These are phyloP conservation scores for Druon quercuslanigerum DNA, from an alignment of 1,140 invertebrate species.

Conservation along the genomic window DNA sequence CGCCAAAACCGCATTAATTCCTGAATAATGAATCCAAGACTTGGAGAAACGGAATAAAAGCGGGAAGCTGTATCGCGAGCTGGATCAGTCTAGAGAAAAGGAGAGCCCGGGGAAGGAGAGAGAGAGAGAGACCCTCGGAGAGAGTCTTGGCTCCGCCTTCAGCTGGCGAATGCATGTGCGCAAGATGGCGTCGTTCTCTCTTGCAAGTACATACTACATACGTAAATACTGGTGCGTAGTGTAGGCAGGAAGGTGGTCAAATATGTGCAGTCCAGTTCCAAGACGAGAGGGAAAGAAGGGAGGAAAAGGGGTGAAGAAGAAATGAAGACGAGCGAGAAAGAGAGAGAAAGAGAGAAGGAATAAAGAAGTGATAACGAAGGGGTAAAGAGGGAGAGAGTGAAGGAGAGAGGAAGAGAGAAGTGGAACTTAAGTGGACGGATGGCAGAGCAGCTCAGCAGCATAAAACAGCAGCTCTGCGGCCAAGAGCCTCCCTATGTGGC, in stretches of 20 bases:
- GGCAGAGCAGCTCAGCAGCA: constrained; percentile 38
- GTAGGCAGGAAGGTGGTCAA: constrained; percentile 42
- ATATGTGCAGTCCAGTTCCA: constrained; percentile 19
- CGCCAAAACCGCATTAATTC: constrained; percentile 11
- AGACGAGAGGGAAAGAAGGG: neutral
- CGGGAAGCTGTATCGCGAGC: constrained; percentile 51
- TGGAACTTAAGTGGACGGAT: constrained; percentile 40
- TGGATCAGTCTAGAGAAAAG: constrained; percentile 54
- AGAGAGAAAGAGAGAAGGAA: neutral
- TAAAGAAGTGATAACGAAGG: neutral
- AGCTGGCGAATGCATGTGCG: constrained; percentile 70
- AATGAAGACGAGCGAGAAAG: neutral
- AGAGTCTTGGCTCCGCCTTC: constrained; percentile 74
- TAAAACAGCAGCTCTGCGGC: constrained; percentile 41
- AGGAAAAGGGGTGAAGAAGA: neutral
- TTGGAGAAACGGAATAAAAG: constrained; percentile 53
- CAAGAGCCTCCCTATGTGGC: constrained; percentile 55
- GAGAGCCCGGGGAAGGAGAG: constrained; percentile 45
- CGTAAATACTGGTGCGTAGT: constrained; percentile 4
- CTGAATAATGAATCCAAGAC: constrained; percentile 26
- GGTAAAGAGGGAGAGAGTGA: neutral
- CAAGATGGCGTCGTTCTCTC: constrained; percentile 71
- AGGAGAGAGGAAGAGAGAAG: constrained; percentile 34
- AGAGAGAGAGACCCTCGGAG: constrained; percentile 56
- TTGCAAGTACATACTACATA: constrained; percentile 40